Evolutionary conservation across 2,797 vertebrate genomes (phyloP).

Genomic region (Gadopsis marmoratus): DNA sequence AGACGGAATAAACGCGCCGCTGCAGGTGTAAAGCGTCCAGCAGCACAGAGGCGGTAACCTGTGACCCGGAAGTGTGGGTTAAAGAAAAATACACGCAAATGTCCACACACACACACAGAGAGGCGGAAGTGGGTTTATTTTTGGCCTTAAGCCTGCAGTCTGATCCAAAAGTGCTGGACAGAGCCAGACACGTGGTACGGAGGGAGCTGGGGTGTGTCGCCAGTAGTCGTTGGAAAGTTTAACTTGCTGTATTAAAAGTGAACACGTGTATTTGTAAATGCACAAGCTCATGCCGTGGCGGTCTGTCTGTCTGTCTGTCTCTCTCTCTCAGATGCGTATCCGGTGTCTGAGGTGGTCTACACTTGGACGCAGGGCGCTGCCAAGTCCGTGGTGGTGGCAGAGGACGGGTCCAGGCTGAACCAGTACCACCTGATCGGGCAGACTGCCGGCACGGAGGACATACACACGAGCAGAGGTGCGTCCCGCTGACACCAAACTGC

Average conservation of each 20-base stretch:
- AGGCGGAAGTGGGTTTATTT: not conserved
- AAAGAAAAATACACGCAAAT: slow-evolving; percentile 57
- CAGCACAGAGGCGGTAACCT: slow-evolving; percentile 50
- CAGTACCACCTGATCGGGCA: slow-evolving; percentile 96
- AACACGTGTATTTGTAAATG: not conserved
- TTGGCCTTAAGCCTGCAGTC: slow-evolving; percentile 35
- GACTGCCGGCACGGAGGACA: slow-evolving; percentile 92
- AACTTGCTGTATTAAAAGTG: not conserved
- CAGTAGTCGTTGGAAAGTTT: no score
- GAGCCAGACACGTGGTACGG: not conserved
- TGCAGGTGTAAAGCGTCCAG: no score
- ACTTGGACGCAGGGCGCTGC: slow-evolving; percentile 91
- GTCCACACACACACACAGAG: slow-evolving; percentile 1
- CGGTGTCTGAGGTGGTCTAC: slow-evolving; percentile 96
- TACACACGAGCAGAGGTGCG: slow-evolving; percentile 94
- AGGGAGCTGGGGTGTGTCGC: no score
- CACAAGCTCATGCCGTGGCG: not conserved
- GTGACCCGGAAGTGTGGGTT: slow-evolving; percentile 60
- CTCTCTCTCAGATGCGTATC: slow-evolving; percentile 92
- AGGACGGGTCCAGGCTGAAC: slow-evolving; percentile 96
- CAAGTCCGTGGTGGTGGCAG: slow-evolving; percentile 93
- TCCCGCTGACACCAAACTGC: no score
- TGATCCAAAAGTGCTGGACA: slow-evolving; percentile 57
- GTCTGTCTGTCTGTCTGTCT: slow-evolving; percentile 24
- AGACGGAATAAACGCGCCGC: no score